Conservation (phyloP, 37 sponge, comb jelly and placozoan species). For the Cladorhizidae sp. region DNA sequence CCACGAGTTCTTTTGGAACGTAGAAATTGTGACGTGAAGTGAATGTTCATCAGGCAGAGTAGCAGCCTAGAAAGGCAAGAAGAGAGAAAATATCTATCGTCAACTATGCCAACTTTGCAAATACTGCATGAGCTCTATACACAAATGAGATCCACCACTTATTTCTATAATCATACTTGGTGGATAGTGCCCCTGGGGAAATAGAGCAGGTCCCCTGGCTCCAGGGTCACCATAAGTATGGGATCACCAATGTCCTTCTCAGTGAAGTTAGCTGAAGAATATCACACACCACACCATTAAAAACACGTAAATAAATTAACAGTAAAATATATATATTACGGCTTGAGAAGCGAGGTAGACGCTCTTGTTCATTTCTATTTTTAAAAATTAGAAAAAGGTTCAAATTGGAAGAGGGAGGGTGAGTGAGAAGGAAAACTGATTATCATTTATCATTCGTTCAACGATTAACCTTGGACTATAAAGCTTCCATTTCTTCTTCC, state of each 20-base stretch:
- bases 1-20: constrained; percentile 94
- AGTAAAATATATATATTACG: constrained; percentile 26
- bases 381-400: background rate
- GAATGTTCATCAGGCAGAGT: constrained; percentile 85
- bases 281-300: background rate
- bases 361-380: constrained; percentile 36
- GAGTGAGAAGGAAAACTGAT: background rate
- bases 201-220: constrained; percentile 94
- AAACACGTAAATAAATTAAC: background rate
- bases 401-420: background rate
- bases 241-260: constrained; percentile 81
- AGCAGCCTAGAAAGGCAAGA: constrained; percentile 56
- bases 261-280: constrained; percentile 65
- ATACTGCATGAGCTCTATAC: background rate
- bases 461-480: constrained; percentile 83
- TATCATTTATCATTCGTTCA: background rate
- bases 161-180: constrained; percentile 62
- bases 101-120: too few relatives aligned
- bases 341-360: constrained; percentile 62
- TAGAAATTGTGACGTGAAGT: constrained; percentile 91
- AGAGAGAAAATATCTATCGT: too few relatives aligned
- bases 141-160: too few relatives aligned
- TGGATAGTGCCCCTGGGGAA: constrained; percentile 96
- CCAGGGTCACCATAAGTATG: constrained; percentile 80
- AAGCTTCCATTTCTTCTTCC: constrained; percentile 93